Base-by-base conservation (phyloP, 1,140 invertebrate genomes). In the Euwallacea similis region DNA sequence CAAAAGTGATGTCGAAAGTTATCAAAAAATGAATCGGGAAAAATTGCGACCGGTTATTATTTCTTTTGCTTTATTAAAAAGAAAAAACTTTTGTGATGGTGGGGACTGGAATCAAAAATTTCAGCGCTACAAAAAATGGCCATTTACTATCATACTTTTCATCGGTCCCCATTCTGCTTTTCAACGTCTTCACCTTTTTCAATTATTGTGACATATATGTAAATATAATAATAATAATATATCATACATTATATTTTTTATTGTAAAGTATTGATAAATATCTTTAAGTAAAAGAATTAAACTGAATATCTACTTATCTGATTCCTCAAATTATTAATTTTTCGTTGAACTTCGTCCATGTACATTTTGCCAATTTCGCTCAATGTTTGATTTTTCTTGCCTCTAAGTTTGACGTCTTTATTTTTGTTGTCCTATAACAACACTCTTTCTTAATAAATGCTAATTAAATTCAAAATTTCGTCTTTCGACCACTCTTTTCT, bases 1-100 rank as follows among this genome's bases (percentile, higher is more conserved):
- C 46, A 50, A 50, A 50, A 50, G 46, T 6, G 1, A 11, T 10
- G 13, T 50, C 6, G 13, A 50, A 50, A 6, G 46, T 11, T 50
- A 1, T 6, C 46, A 50, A 50, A 50, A 50, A 6, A 50, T 50
- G 1, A 50, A 50, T 50, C 46, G 2, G 46, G 46, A 50, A 6
- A 50, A 50, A 50, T 6, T 50, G 46, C 13, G 46, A 50, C 0
- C 46, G 46, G 46, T 50, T 50, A 50, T 50, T 50, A 6, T 50
- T 50, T 1, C 46, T 50, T 50, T 50, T 50, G 13, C 46, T 6
- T 50, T 50, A 50, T 50, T 50, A 50, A 50, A 50, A 50, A 50
- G 1, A 50, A 50, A 50, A 50, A 50, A 33, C 21, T 2, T 33
- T 33, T 4, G 4, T 33, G 21, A 33, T 4, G 21, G 4, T 4